Evolutionary conservation across 2,113 vertebrate species (phyloP), one percentile per base, ranked within the genome.

Genomic region (Morone saxatilis): DNA sequence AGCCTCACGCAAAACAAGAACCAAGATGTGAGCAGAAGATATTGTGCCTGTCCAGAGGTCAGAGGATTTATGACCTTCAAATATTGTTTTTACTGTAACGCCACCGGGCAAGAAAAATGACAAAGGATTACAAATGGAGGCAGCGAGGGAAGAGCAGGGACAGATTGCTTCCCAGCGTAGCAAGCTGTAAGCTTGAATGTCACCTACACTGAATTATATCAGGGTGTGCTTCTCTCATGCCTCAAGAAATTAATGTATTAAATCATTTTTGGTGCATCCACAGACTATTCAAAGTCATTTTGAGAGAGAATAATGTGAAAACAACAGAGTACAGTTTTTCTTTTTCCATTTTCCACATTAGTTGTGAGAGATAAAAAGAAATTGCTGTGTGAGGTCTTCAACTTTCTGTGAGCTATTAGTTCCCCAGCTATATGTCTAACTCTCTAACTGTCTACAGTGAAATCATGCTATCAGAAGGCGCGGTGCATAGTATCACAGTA

Each of bases 31-130:
- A 80, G 63, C 50, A 53, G 74, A 76, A 48, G 67, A 56, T 36
- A 72, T 51, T 5, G 22, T 1, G 54, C 48, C 16, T 45, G 16
- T 51, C 31, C 50, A 50, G 80, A 76, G 77, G 83, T 80, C 83
- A 72, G 38, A n/a, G 20, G 65, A 84, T 54, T 77, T 8, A 3
- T 71, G 80, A 87, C 86, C 75, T 86, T 59, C 48, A 5, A 6
- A 81, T 90, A 90, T 86, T 86, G 73, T 88, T 89, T 67, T 83
- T 79, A 81, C 61, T 65, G 40, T 60, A 82, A 70, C 19, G 25
- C 73, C 69, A 50, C 8, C 2, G 6, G 76, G 53, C 5, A 4
- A 80, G 56, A 56, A 66, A 81, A 78, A 83, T 53, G 63, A 84
- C 69, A 75, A 47, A 16, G 75, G 68, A 83, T 83, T 83, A 88